Percentiles rank a stretch among this genome's conserved stretches.
Evolutionary conservation across 2,797 vertebrate species (phyloP).

Genomic region (Thunnus albacares): DNA sequence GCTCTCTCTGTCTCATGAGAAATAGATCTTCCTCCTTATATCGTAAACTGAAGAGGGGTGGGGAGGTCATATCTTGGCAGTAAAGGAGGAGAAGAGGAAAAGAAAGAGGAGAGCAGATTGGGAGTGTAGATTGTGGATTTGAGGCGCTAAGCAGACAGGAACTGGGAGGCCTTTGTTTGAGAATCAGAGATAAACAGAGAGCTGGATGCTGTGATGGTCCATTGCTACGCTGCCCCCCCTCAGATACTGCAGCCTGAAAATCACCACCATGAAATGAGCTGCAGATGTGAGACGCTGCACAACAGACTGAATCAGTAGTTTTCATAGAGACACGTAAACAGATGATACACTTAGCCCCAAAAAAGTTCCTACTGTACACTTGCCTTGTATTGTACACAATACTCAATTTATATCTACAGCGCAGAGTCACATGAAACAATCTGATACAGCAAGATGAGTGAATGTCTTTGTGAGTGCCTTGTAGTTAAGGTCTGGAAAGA

Average conservation of each 20-base stretch:
- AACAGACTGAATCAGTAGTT: not conserved
- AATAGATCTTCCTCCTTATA: constrained; percentile 10
- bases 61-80: constrained; percentile 24
- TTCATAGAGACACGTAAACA: not conserved
- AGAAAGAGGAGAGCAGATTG: constrained; percentile 17
- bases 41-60: constrained; percentile 3
- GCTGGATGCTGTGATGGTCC: constrained; percentile 73
- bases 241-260: constrained; percentile 46
- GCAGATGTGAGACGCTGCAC: constrained; percentile 71
- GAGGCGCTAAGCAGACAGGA: constrained; percentile 56
- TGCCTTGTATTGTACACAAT: not conserved
- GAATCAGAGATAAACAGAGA: constrained; percentile 68
- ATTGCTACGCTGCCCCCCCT: constrained; percentile 41
- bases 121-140: constrained; percentile 47
- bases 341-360: not conserved
- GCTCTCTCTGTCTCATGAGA: constrained; percentile 14
- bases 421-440: too few species aligned
- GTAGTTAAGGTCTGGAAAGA: too few species aligned
- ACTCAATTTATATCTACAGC: too few species aligned
- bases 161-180: constrained; percentile 66
- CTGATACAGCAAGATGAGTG: not conserved
- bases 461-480: not conserved
- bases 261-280: constrained; percentile 59
- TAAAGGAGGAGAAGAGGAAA: not conserved
- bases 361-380: not conserved